Evolutionary conservation across 2,888 invertebrate genomes (phyloP).

Genomic region (Cactoblastis cactorum): DNA sequence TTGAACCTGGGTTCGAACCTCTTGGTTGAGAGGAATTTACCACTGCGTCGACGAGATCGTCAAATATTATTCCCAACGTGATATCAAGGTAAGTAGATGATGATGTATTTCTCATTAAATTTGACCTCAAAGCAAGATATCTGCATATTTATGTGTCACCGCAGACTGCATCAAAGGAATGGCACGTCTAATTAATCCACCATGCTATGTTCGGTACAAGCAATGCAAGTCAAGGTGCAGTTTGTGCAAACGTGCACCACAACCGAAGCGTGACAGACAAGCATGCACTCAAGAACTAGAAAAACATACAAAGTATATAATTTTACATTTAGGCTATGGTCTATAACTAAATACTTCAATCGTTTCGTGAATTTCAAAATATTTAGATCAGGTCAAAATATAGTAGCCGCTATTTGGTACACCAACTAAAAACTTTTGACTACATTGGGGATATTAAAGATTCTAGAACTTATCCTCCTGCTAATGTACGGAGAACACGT

Average conservation of each 20-base stretch:
- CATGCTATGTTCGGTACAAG: slow-evolving; percentile 46
- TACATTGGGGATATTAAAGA: too few species aligned
- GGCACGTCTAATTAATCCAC: slow-evolving; percentile 32
- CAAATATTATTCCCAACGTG: neutral
- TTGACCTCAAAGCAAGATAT: neutral
- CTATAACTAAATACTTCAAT: too few species aligned
- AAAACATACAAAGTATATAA: neutral
- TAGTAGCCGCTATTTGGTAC: too few species aligned
- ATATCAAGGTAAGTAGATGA: neutral
- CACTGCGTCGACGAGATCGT: too few species aligned
- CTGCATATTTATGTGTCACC: neutral
- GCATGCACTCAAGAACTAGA: neutral
- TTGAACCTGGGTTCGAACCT: too few species aligned
- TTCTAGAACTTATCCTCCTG: too few species aligned
- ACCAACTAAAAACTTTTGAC: too few species aligned
- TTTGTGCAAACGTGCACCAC: slow-evolving; percentile 42
- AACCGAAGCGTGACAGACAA: slow-evolving; percentile 11
- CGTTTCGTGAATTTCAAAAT: too few species aligned
- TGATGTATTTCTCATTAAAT: neutral
- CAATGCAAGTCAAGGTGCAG: slow-evolving; percentile 61
- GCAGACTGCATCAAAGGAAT: slow-evolving; percentile 27
- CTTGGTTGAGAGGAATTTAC: too few species aligned
- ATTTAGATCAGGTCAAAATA: too few species aligned
- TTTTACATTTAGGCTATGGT: too few species aligned
- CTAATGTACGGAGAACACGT: too few species aligned